phyloP scores from a whole-genome alignment of 2,113 vertebrate genomes.

The Chinchilla lanigera region DNA sequence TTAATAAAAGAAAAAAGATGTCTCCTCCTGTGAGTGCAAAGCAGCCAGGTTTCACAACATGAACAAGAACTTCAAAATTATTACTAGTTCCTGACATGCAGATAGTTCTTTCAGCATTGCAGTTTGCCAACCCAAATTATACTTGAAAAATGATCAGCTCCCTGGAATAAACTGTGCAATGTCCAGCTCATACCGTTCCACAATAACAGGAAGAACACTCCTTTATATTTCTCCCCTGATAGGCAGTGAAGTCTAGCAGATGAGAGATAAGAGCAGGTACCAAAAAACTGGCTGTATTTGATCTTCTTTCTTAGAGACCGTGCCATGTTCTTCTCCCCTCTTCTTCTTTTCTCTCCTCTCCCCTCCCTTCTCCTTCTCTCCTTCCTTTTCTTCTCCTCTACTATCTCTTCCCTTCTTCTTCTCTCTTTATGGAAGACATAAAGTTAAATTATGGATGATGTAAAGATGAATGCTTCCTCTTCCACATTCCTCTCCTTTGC shows the following conservation, averaged over 20 bases:
- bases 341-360: not conserved
- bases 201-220: conserved; percentile 34
- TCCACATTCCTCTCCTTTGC: not conserved
- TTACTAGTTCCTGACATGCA: conserved; percentile 67
- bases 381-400: too few species aligned
- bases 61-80: conserved; percentile 68
- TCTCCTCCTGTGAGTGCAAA: conserved; percentile 24
- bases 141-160: conserved; percentile 63
- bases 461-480: not conserved
- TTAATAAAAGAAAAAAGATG: conserved; percentile 35
- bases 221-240: conserved; percentile 70
- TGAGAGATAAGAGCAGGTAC: conserved; percentile 56
- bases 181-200: conserved; percentile 49
- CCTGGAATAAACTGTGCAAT: conserved; percentile 56
- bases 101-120: conserved; percentile 64
- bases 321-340: not conserved
- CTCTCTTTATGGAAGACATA: not conserved
- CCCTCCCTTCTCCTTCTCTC: not conserved
- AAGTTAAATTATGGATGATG: not conserved
- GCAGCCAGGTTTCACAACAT: conserved; percentile 64
- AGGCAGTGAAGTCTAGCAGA: conserved; percentile 60
- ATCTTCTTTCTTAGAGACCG: conserved; percentile 41
- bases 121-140: conserved; percentile 60
- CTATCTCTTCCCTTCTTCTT: not conserved
- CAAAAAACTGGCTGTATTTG: conserved; percentile 34